A percentile compares a stretch with the other conserved stretches of the same genome.
phyloP scores from a whole-genome alignment of 2,888 invertebrate species.

The Hypsopygia costalis region DNA sequence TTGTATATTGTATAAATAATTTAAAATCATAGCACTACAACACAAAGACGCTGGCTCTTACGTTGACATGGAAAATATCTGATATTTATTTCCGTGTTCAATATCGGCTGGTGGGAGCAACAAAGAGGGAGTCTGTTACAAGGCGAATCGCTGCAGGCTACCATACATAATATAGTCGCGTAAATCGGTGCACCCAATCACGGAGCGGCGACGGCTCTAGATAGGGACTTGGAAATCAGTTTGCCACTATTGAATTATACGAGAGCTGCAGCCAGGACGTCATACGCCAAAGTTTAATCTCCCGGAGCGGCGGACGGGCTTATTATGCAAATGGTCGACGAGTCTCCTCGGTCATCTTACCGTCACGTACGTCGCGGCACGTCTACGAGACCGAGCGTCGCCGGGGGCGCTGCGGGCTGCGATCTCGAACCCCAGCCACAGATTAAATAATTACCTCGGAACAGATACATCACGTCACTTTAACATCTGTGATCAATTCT shows the following conservation, averaged over 20 bases:
- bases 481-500: too few relatives aligned
- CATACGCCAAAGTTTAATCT: conserved; percentile 77
- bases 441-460: too few relatives aligned
- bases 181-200: conserved; percentile 65
- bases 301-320: conserved; percentile 67
- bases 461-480: too few relatives aligned
- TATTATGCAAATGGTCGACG: conserved; percentile 72
- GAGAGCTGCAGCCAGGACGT: conserved; percentile 67
- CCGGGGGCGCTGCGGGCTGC: conserved; percentile 13
- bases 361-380: conserved; percentile 56
- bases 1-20: conserved; percentile 49
- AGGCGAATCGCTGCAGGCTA: conserved; percentile 44
- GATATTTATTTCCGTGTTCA: conserved; percentile 54
- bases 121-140: conserved; percentile 47
- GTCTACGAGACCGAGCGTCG: conserved; percentile 19
- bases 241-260: conserved; percentile 77
- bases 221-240: conserved; percentile 67
- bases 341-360: conserved; percentile 61
- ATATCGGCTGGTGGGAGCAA: conserved; percentile 39
- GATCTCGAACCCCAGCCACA: not conserved
- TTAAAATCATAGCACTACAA: conserved; percentile 29
- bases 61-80: conserved; percentile 30
- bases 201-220: conserved; percentile 35
- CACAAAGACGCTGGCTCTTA: not conserved
- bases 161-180: conserved; percentile 29